Conservation (phyloP, 2,113 vertebrate species). For the Gobius niger region DNA sequence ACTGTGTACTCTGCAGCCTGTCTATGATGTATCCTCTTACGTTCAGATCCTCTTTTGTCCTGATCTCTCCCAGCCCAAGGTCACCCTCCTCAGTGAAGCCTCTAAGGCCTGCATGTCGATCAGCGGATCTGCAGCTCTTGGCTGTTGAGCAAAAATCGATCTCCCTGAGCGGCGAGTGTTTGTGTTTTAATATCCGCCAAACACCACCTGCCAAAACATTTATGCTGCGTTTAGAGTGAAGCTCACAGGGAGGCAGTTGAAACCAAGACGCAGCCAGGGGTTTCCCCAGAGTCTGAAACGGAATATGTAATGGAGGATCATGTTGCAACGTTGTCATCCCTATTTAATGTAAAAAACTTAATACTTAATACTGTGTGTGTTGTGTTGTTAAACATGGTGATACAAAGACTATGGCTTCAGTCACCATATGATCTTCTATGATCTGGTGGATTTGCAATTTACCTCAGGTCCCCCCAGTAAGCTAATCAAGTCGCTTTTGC, state of each 20-base stretch:
- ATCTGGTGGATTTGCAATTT: no score
- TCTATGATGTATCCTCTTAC: constrained; percentile 33
- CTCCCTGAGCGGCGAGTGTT: constrained; percentile 48
- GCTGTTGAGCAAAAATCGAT: constrained; percentile 66
- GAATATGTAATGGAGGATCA: constrained; percentile 2
- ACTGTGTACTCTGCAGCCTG: no score
- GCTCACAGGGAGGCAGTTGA: constrained; percentile 27
- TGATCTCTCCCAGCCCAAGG: constrained; percentile 61
- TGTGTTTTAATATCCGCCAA: constrained; percentile 66
- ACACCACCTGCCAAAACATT: constrained; percentile 72
- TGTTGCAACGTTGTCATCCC: not conserved
- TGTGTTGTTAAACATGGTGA: no score
- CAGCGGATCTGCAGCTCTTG: constrained; percentile 52
- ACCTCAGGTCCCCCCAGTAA: no score
- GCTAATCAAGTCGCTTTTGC: no score
- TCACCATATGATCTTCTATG: no score
- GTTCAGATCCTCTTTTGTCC: constrained; percentile 49
- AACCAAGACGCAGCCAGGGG: constrained; percentile 8
- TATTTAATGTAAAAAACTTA: not conserved
- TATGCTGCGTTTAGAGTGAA: constrained; percentile 55
- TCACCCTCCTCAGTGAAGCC: constrained; percentile 49
- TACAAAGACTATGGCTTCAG: no score
- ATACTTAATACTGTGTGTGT: no score
- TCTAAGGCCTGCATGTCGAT: constrained; percentile 41
- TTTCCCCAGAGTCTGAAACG: constrained; percentile 14